Percentiles rank a stretch among this genome's conserved stretches.
phyloP scores from a whole-genome alignment of 2,797 vertebrate species.

The Bradypodion pumilum region DNA sequence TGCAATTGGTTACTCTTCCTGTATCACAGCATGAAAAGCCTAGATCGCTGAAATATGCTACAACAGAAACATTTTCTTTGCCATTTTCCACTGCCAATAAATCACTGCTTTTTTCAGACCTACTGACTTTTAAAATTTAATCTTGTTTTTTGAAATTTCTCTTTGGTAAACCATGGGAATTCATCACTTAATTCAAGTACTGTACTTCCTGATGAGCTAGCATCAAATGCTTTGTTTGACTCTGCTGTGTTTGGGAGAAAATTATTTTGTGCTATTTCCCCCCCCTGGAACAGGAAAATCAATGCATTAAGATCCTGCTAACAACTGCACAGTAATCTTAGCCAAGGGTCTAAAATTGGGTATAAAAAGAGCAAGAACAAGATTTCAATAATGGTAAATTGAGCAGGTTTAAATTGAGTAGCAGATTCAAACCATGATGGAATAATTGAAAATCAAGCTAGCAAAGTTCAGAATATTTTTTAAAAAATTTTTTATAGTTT shows the following conservation, averaged over 20 bases:
- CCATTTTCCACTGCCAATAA: background rate
- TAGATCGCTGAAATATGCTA: background rate
- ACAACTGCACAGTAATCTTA: background rate
- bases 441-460: background rate
- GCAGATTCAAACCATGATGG: background rate
- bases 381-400: background rate
- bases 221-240: background rate
- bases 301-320: background rate
- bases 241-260: background rate
- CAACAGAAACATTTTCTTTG: background rate
- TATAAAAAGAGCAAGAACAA: background rate
- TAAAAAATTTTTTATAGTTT: background rate
- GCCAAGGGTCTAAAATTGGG: background rate
- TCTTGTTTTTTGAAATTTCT: background rate
- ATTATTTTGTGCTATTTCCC: background rate
- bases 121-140: constrained; percentile 6
- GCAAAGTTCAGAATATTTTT: background rate
- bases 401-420: background rate
- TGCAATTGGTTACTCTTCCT: background rate
- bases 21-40: background rate
- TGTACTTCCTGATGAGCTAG: background rate
- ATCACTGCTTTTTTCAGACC: background rate
- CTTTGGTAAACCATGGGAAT: background rate
- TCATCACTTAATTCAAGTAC: background rate
- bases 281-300: background rate